Base-by-base conservation (phyloP, 2,888 invertebrate genomes). In the Volucella bombylans region DNA sequence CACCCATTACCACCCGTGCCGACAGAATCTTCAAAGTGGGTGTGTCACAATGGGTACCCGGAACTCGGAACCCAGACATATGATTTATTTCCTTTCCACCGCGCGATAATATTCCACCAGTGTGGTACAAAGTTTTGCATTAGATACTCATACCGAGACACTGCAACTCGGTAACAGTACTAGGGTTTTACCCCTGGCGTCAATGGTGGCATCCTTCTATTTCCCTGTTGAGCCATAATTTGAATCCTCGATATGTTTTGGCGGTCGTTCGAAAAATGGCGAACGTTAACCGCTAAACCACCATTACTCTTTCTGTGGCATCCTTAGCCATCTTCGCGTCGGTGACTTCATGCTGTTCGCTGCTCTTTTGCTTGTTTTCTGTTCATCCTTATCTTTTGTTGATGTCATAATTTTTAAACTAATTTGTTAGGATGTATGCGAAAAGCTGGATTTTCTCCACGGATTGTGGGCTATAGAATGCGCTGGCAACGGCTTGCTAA, bases 371-470 rank as follows among this genome's bases (percentile, higher is more conserved):
- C 4, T 38, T 23, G 18, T 6, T 68, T 23, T 12, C 69, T 54
- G 52, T 69, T 76, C 31, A 31, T 6, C 31, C 31, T 31, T 31
- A 76, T 72, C 71, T 67, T 76, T 76, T 55, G 67, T 61, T 80
- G 80, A 83, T 83, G 80, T 72, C 83, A 83, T 83, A 80, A 83
- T 83, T 83, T 83, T 71, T 45, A 83, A 83, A 83, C 83, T 85
- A 80, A 85, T 85, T 85, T 85, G 74, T 85, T 47, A 12, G 65
- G 45, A 49, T 59, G 52, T 45, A 57, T 57, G 57, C 39, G 61
- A 65, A 76, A 80, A 57, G 14, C 74, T 76, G 67, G 39, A 76
- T 76, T 71, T 47, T 49, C 49, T 67, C 50, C 61, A 55, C 15
- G 41, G 39, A 49, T 68, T 68, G n/a, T 31, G 6, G 31, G 6